Evolutionary conservation across 2,113 vertebrate species (phyloP).

Genomic region (Trogon melanurus): DNA sequence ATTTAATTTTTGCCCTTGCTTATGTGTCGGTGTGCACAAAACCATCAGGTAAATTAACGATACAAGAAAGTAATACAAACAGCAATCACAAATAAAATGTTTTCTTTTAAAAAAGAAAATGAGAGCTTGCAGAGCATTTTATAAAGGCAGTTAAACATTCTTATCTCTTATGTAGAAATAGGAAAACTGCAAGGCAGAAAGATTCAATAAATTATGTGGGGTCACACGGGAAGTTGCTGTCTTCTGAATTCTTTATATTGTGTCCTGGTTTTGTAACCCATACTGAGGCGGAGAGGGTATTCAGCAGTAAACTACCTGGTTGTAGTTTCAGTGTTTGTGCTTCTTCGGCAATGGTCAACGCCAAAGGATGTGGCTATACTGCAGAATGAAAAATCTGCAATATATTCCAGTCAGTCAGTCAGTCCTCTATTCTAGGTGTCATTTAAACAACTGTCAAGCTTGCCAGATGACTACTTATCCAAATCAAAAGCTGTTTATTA

Average conservation of each 20-base stretch:
- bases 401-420: background rate
- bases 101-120: background rate
- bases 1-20: background rate
- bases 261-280: background rate
- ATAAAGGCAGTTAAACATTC: background rate
- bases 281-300: background rate
- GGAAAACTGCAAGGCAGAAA: background rate
- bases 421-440: background rate
- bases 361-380: background rate
- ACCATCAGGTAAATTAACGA: background rate
- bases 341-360: background rate
- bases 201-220: background rate
- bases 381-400: background rate
- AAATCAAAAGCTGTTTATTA: background rate
- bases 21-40: background rate
- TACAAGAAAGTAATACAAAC: background rate
- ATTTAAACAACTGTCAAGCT: background rate
- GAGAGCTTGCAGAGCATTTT: background rate
- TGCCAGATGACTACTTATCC: background rate
- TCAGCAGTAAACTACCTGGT: background rate
- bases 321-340: background rate
- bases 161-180: background rate
- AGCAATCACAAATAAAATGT: background rate
- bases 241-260: background rate
- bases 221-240: rapidly evolving